A percentile compares a stretch with the other conserved stretches of the same genome.
Evolutionary conservation across 64 coral and sea anemone species (phyloP).

Genomic region (Exaiptasia diaphana): DNA sequence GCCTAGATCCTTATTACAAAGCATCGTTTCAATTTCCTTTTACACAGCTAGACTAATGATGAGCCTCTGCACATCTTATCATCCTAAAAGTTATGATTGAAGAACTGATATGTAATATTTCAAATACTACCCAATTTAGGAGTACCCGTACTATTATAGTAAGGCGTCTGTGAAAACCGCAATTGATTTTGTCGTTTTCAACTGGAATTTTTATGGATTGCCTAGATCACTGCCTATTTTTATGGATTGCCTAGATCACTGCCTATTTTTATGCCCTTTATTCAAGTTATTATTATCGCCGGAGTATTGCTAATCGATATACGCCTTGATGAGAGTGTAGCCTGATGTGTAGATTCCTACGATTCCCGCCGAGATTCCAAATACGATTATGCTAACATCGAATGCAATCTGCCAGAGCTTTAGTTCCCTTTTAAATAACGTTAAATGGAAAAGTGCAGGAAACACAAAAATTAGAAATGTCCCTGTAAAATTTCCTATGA

Average conservation of each 20-base stretch:
- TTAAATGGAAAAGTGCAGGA: not conserved
- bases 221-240: not conserved
- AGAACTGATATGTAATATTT: too few relatives aligned
- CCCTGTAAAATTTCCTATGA: constrained; percentile 1
- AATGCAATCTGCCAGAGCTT: not conserved
- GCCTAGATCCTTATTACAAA: too few relatives aligned
- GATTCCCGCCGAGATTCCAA: not conserved
- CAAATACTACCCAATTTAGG: not conserved
- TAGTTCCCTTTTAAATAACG: not conserved
- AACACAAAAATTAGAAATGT: constrained; percentile 7
- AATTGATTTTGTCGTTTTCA: not conserved
- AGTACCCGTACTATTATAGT: not conserved
- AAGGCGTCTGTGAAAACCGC: not conserved
- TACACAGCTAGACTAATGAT: too few relatives aligned
- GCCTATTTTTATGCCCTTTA: not conserved
- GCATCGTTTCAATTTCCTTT: too few relatives aligned
- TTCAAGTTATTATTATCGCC: not conserved
- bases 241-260: not conserved
- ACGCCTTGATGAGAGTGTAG: not conserved
- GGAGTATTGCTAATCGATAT: not conserved
- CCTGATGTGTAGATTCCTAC: not conserved
- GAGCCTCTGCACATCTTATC: too few relatives aligned
- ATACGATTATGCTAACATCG: constrained; percentile 1
- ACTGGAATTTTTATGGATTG: not conserved
- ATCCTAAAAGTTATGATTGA: too few relatives aligned